Evolutionary conservation across 2,797 vertebrate genomes (phyloP).

Genomic region (Lacerta agilis): DNA sequence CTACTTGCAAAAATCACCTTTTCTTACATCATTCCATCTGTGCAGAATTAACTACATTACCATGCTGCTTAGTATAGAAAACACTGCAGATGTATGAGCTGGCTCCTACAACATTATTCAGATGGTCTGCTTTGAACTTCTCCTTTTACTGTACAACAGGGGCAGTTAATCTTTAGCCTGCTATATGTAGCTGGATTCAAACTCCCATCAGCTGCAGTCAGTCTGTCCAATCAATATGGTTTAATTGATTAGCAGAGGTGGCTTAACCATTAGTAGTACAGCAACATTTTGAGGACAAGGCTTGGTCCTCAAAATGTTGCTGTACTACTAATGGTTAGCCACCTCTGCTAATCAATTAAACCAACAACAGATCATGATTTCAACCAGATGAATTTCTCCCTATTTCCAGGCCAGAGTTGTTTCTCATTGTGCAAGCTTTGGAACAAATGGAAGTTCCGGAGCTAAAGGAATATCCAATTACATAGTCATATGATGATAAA

Average conservation of each 20-base stretch:
- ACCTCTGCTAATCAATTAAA: not conserved
- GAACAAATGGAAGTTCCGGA: not conserved
- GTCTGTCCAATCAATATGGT: too few species aligned
- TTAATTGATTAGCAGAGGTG: too few species aligned
- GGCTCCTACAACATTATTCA: not conserved
- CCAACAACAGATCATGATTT: not conserved
- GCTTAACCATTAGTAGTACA: too few species aligned
- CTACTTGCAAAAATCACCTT: not conserved
- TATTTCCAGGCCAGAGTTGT: not conserved
- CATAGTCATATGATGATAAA: not conserved
- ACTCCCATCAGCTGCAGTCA: too few species aligned
- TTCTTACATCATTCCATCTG: not conserved
- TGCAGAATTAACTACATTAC: not conserved
- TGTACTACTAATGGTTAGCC: too few species aligned
- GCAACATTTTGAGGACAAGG: too few species aligned
- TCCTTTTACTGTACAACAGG: not conserved
- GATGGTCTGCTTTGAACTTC: not conserved
- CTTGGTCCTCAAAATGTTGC: too few species aligned
- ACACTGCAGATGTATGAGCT: not conserved
- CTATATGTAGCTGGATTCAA: too few species aligned
- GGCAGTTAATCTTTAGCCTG: not conserved
- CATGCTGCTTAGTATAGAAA: not conserved
- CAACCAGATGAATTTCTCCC: not conserved
- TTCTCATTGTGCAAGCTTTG: not conserved
- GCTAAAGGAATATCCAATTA: not conserved